Evolutionary conservation across 2,888 invertebrate genomes (phyloP).

Genomic region (Volucella zonaria): DNA sequence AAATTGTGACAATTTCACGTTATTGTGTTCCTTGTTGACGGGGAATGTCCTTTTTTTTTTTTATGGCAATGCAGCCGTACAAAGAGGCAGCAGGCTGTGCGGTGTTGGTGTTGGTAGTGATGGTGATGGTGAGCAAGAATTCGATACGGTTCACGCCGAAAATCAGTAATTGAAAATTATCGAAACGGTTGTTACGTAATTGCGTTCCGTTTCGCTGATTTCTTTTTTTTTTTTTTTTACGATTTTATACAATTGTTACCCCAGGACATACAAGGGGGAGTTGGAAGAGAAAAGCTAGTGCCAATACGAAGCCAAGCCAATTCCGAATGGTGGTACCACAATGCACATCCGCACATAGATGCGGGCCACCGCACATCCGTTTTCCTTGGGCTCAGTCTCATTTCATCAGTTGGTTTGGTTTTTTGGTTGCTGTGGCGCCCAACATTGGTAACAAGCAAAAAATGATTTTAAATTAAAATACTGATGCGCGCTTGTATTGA

Average conservation of each 20-base stretch:
- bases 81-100: no score
- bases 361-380: conserved; percentile 74
- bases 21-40: conserved; percentile 45
- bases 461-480: conserved; percentile 74
- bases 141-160: conserved; percentile 74
- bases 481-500: conserved; percentile 70
- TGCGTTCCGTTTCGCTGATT: conserved; percentile 78
- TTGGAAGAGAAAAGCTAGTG: background rate
- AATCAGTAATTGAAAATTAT: conserved; percentile 81
- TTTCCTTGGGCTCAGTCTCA: conserved; percentile 66
- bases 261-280: background rate
- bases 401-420: conserved; percentile 70
- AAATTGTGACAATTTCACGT: conserved; percentile 64
- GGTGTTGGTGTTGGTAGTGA: no score
- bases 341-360: conserved; percentile 73
- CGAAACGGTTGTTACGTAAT: conserved; percentile 82
- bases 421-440: conserved; percentile 73
- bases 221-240: conserved; percentile 37
- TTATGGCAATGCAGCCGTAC: conserved; percentile 54
- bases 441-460: conserved; percentile 72
- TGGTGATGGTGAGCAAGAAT: conserved; percentile 27
- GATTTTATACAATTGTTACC: conserved; percentile 58
- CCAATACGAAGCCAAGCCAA: conserved; percentile 1
- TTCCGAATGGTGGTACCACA: conserved; percentile 47
- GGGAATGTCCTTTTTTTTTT: conserved; percentile 50